These are phyloP conservation scores for Camponotus pennsylvanicus DNA, from an alignment of 1,140 invertebrate species.

Conservation along the genomic window DNA sequence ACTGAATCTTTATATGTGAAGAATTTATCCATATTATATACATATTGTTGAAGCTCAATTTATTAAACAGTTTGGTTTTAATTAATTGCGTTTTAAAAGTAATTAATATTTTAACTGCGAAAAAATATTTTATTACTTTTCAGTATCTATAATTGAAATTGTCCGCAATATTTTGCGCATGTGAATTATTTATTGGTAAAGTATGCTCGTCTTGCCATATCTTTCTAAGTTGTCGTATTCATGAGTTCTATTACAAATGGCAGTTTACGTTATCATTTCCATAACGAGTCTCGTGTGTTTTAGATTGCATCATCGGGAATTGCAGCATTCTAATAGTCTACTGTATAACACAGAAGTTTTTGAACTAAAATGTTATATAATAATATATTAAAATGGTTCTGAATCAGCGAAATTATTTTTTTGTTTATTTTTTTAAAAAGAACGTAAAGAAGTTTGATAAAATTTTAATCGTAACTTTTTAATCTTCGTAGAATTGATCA, in stretches of 20 bases:
- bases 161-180: neutral
- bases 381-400: neutral
- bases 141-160: neutral
- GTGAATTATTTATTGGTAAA: neutral
- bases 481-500: neutral
- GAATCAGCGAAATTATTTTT: too few species aligned
- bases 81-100: neutral
- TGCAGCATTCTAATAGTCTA: neutral
- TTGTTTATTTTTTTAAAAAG: neutral
- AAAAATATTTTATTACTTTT: neutral
- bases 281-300: conserved; percentile 27
- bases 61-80: neutral
- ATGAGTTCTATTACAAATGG: conserved; percentile 31
- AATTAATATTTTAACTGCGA: neutral
- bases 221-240: conserved; percentile 5
- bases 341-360: neutral
- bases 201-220: neutral
- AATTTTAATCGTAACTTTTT: neutral
- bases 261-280: neutral
- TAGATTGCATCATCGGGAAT: neutral
- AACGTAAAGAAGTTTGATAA: neutral
- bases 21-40: neutral
- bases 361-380: conserved; percentile 11
- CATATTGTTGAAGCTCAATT: neutral
- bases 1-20: neutral